phyloP scores from a whole-genome alignment of 2,888 invertebrate species.

The Teinopalpus imperialis region DNA sequence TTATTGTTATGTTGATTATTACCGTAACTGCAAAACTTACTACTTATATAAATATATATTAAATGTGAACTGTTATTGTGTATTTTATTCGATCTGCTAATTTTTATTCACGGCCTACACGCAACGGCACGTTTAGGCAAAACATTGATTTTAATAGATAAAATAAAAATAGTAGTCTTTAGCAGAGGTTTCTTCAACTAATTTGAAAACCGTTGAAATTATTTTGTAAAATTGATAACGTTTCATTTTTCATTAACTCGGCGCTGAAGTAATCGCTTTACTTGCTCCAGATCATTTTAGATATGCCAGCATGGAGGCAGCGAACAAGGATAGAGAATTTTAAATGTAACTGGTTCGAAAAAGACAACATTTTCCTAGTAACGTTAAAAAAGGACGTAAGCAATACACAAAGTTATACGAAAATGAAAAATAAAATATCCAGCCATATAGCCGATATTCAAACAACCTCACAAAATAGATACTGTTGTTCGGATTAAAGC shows the following conservation, averaged over 20 bases:
- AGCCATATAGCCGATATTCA: slow-evolving; percentile 47
- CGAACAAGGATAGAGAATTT: slow-evolving; percentile 74
- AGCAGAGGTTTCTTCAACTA: slow-evolving; percentile 18
- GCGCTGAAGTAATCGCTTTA: slow-evolving; percentile 70
- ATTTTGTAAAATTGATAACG: slow-evolving; percentile 62
- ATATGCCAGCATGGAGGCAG: slow-evolving; percentile 65
- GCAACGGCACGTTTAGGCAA: too few species aligned
- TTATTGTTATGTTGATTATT: too few species aligned
- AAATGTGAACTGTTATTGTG: too few species aligned
- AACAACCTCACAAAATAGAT: slow-evolving; percentile 27
- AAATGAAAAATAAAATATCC: slow-evolving; percentile 39
- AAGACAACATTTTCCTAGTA: slow-evolving; percentile 72
- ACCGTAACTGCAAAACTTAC: too few species aligned
- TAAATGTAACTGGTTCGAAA: slow-evolving; percentile 78
- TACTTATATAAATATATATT: too few species aligned
- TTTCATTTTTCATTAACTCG: slow-evolving; percentile 70
- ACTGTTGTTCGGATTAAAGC: slow-evolving; percentile 21
- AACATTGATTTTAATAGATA: too few species aligned
- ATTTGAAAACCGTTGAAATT: slow-evolving; percentile 30
- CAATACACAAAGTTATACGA: slow-evolving; percentile 30
- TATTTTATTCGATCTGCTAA: too few species aligned
- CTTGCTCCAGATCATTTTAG: slow-evolving; percentile 77
- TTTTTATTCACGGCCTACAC: too few species aligned
- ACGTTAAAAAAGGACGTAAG: slow-evolving; percentile 48
- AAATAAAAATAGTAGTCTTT: background rate